Conservation (phyloP, 2,113 vertebrate species). For the Salvelinus namaycush region DNA sequence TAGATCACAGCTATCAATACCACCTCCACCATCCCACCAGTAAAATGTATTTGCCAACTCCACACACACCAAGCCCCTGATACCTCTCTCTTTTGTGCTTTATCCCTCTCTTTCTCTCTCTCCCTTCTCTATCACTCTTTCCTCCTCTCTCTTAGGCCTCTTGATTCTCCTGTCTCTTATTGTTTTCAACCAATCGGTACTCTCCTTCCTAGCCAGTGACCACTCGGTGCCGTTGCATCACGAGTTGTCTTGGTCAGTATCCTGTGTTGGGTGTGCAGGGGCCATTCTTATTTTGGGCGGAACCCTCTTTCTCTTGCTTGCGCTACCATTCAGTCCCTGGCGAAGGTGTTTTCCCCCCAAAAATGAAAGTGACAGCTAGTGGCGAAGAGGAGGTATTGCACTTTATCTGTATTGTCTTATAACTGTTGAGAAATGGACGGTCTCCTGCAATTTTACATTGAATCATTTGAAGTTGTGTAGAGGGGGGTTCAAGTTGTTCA, state of each 20-base stretch:
- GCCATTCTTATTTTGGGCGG: conserved; percentile 76
- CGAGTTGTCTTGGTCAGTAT: conserved; percentile 84
- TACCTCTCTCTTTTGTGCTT: not conserved
- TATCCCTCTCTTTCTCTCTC: not conserved
- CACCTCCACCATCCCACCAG: not conserved
- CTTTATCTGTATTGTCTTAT: conserved; percentile 17
- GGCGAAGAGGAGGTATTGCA: conserved; percentile 27
- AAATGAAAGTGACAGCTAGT: conserved; percentile 56
- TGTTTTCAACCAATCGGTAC: conserved; percentile 82
- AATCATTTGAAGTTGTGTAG: too few species aligned
- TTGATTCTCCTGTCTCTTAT: conserved; percentile 78
- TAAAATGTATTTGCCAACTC: not conserved
- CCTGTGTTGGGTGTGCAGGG: conserved; percentile 76
- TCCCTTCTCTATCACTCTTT: not conserved
- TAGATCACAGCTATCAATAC: not conserved
- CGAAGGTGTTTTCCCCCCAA: conserved; percentile 66
- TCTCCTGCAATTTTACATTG: too few species aligned
- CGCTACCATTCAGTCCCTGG: conserved; percentile 76
- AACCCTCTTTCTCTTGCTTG: conserved; percentile 76
- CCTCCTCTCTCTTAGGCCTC: conserved; percentile 64
- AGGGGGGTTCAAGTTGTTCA: too few species aligned
- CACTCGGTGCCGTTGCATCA: conserved; percentile 73
- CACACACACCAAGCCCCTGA: not conserved
- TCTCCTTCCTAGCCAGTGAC: conserved; percentile 73
- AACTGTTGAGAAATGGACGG: too few species aligned